Conservation (phyloP, 2,113 vertebrate genomes). For the Neomonachus schauinslandi region DNA sequence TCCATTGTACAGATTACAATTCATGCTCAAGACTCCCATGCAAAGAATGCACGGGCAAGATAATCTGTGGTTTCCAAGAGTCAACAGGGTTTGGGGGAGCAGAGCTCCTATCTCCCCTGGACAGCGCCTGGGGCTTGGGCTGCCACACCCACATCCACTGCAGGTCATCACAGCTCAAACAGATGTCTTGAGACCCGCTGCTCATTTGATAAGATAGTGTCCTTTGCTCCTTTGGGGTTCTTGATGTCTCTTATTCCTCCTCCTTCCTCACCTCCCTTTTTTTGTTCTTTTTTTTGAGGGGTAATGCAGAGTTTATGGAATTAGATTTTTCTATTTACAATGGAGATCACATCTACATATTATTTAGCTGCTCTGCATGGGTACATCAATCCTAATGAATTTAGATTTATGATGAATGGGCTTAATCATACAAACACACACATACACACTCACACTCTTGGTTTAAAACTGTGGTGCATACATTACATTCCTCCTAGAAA, state of each 20-base stretch:
- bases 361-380: conserved; percentile 85
- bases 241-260: background rate
- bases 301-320: conserved; percentile 91
- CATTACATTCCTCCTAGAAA: conserved; percentile 86
- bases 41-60: background rate
- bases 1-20: background rate
- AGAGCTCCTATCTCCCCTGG: conserved; percentile 57
- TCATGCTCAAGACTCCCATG: background rate
- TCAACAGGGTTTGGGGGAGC: background rate
- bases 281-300: conserved; percentile 69
- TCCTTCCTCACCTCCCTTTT: background rate
- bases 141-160: conserved; percentile 47
- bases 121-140: background rate
- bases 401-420: conserved; percentile 84
- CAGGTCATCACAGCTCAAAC: background rate
- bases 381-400: conserved; percentile 86
- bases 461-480: conserved; percentile 89
- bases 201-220: conserved; percentile 48
- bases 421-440: conserved; percentile 85
- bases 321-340: conserved; percentile 91
- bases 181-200: background rate
- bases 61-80: background rate
- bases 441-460: conserved; percentile 60
- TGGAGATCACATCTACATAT: conserved; percentile 87
- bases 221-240: background rate